These are phyloP conservation scores for Synergus japonicus DNA, from an alignment of 2,888 invertebrate genomes.

Conservation along the genomic window DNA sequence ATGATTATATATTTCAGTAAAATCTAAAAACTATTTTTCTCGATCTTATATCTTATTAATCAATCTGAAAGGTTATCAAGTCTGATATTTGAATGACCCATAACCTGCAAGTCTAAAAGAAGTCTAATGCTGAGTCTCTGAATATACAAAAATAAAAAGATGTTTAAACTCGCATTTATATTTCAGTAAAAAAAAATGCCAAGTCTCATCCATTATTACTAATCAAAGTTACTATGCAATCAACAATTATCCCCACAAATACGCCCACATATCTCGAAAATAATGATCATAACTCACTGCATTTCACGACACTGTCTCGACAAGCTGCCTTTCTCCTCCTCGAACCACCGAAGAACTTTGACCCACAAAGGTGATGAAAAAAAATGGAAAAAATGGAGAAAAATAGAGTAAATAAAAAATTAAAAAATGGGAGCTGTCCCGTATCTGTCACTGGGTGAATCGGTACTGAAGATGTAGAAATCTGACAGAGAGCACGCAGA, in stretches of 20 bases:
- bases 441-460: conserved; percentile 67
- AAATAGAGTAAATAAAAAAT: not conserved
- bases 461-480: conserved; percentile 65
- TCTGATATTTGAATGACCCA: conserved; percentile 40
- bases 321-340: not conserved
- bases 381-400: not conserved
- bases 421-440: conserved; percentile 49
- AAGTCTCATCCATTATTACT: conserved; percentile 8
- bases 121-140: not conserved
- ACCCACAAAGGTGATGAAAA: not conserved
- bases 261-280: conserved; percentile 30
- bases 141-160: not conserved
- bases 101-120: not conserved
- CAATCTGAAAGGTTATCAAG: conserved; percentile 52
- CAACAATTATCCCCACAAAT: conserved; percentile 25
- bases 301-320: conserved; percentile 37
- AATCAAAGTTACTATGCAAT: conserved; percentile 36
- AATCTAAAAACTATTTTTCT: not conserved
- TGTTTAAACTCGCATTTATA: too few species aligned
- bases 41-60: conserved; percentile 9
- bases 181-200: too few species aligned
- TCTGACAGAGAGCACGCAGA: conserved; percentile 61
- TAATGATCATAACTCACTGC: conserved; percentile 47
- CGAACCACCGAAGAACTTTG: not conserved
- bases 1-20: not conserved